Evolutionary conservation across 2,113 vertebrate species (phyloP), one percentile per base, ranked within the genome.

Genomic region (Platanista minor): DNA sequence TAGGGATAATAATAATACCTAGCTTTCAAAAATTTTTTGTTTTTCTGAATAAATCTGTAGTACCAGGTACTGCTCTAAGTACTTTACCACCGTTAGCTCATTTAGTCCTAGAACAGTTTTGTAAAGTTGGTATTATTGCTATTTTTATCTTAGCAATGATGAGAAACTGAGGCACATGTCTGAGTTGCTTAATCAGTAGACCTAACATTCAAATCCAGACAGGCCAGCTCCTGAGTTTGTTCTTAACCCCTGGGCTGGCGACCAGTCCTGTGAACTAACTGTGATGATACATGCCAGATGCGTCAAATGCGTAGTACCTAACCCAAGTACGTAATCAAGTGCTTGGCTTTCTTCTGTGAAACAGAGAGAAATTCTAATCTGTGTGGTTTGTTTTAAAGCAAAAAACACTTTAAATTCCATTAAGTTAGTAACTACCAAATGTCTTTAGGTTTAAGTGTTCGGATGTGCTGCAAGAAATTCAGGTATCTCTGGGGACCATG

Each of bases 271-370:
- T 25, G 36, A 18, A 6, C 12, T 31, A 17, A 9, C 33, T 46
- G 2, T 72, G 69, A 41, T 33, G n/a, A 12, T 25, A 18, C 2
- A 0, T 29, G 18, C 17, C 82, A 6, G 0, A 6, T 52, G 31
- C 15, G 31, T 36, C 23, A 5, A 7, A 25, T 18, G 61, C 27
- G 4, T 9, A 41, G 41, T 9, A 2, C 5, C 46, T 14, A 27
- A 11, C 12, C 20, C 39, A 29, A 3, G 5, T 15, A 66, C 43
- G 2, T 83, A 23, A 59, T 57, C 80, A 25, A 2, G 14, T 6
- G 17, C 18, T 80, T 14, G 5, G 25, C 52, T 67, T 86, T 82
- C 62, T 83, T 83, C 57, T 61, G 11, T 43, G 77, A 46, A 80
- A 84, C 11, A 41, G 31, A 71, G 15, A 17, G 12, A 6, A 57